Base-by-base conservation (phyloP, 2,888 invertebrate species). In the Gymnocheta viridis region DNA sequence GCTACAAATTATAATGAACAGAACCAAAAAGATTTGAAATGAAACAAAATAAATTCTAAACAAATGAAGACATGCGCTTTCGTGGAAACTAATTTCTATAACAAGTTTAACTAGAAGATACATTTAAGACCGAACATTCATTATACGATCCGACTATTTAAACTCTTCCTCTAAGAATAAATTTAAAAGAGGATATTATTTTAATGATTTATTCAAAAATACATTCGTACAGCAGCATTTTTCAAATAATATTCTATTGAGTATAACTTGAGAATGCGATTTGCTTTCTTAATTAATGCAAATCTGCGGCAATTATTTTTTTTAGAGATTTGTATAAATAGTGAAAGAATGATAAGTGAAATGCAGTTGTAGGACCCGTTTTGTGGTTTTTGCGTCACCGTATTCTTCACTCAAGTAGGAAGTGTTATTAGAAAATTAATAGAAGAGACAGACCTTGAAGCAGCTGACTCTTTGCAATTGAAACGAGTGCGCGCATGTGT, bases 321-420 rank as follows among this genome's bases (percentile, higher is more conserved):
- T 38, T 38, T 38, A 12, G 14, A 49, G 7, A 2, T 69, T 58
- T 60, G 12, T 38, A 19, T 67, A 58, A 24, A 70, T 41, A 32
- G n/a, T 51, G 49, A 69, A 35, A 56, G 29, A 56, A 24, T 14
- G 10, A 58, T 2, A 1, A 17, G 49, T 58, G 58, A 69, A 27
- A 77, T 35, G 44, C 35, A 32, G 29, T 44, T 6, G 32, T 35
- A 47, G 66, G 56, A 76, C 54, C 56, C 24, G 76, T 76, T 76
- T 7, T 27, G 27, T 6, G 6, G 4, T 44, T 49, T 49, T 44
- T 73, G 12, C 29, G 60, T 51, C 38, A 73, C 9, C 17, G n/a
- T n/a, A 14, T 17, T 19, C 17, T 29, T 35, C 32, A 35, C 17
- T 17, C 17, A 62, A 76, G 22, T 10, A 44, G 54, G 54, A 54